Conservation (phyloP, 2,113 vertebrate genomes). For the Aleadryas rufinucha region DNA sequence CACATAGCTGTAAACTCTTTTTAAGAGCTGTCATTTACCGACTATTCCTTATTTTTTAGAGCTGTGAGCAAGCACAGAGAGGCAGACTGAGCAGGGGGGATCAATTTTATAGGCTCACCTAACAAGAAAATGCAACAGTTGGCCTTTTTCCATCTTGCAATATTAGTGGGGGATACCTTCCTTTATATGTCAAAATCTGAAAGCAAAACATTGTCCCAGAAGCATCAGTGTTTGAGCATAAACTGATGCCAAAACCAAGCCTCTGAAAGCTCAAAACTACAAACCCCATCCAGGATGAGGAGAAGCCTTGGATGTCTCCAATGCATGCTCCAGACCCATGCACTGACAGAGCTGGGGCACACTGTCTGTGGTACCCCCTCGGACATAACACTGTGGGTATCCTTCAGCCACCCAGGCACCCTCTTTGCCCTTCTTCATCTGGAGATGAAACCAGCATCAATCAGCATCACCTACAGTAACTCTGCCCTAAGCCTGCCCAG, state of each 20-base stretch:
- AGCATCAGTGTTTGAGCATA: neutral
- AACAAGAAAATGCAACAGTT: constrained; percentile 5
- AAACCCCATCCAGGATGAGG: neutral
- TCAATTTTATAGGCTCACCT: neutral
- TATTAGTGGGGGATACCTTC: neutral
- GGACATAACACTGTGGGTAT: neutral
- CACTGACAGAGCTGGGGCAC: accelerated
- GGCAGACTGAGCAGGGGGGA: neutral
- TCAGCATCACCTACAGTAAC: neutral
- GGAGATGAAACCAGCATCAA: neutral
- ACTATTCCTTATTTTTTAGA: constrained; percentile 39
- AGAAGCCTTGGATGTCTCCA: neutral
- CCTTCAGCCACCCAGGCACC: neutral
- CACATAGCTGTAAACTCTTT: constrained; percentile 1
- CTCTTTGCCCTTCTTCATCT: neutral
- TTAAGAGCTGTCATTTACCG: neutral
- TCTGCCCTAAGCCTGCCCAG: neutral
- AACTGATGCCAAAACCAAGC: neutral
- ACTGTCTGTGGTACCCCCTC: neutral
- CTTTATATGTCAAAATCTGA: neutral
- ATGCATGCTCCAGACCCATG: accelerated
- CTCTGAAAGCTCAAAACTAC: neutral
- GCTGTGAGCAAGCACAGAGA: neutral
- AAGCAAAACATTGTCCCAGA: constrained; percentile 34
- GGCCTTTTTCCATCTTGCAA: neutral